phyloP scores from a whole-genome alignment of 2,113 vertebrate species.

The Sula dactylatra region DNA sequence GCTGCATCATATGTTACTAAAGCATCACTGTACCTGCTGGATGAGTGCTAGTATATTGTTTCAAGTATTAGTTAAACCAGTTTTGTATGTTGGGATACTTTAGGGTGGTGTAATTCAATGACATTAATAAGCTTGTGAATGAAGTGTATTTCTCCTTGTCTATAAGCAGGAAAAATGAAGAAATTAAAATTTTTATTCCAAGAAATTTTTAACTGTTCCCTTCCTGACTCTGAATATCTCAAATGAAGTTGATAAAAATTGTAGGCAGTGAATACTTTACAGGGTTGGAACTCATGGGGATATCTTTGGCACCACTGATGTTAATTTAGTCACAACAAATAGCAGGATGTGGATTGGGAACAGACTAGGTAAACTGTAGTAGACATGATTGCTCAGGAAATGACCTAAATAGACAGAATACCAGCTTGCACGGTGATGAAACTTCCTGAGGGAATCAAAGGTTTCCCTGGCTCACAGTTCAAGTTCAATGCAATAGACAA shows the following conservation, averaged over 20 bases:
- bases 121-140: not conserved
- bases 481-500: not conserved
- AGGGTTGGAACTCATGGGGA: not conserved
- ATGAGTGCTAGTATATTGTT: not conserved
- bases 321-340: not conserved
- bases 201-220: not conserved
- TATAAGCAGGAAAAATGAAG: fast-evolving
- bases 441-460: not conserved
- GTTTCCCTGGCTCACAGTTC: not conserved
- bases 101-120: not conserved
- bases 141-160: not conserved
- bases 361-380: not conserved
- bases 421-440: not conserved
- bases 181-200: not conserved
- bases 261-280: not conserved
- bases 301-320: not conserved
- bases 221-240: not conserved
- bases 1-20: not conserved
- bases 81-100: not conserved
- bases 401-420: not conserved
- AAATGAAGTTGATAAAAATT: not conserved
- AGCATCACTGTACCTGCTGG: not conserved
- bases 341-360: not conserved
- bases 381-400: not conserved
- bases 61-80: not conserved